Conservation (phyloP, 2,113 vertebrate species). For the Andinoacara biseriatus region DNA sequence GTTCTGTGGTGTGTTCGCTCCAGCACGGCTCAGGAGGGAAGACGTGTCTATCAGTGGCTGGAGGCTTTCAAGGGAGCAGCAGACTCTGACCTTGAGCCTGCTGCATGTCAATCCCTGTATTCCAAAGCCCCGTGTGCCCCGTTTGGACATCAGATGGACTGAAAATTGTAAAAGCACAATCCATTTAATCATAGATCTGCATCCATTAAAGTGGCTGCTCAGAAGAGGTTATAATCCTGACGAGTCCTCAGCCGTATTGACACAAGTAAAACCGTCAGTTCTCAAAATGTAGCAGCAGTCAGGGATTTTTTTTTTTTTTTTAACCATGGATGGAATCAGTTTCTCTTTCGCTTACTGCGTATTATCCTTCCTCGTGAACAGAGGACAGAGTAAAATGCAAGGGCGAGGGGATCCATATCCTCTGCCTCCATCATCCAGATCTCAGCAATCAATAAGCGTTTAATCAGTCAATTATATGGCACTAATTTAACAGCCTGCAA, state of each 20-base stretch:
- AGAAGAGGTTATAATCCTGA: conserved; percentile 10
- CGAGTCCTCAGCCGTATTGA: conserved; percentile 4
- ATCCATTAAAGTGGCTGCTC: not conserved
- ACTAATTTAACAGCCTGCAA: conserved; percentile 80
- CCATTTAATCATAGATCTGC: conserved; percentile 14
- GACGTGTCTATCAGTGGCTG: conserved; percentile 91
- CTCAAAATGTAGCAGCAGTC: conserved; percentile 9
- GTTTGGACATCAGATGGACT: conserved; percentile 44
- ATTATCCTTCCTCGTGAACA: conserved; percentile 30
- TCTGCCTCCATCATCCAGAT: conserved; percentile 68
- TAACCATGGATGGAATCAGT: not conserved
- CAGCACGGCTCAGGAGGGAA: conserved; percentile 92
- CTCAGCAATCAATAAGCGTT: conserved; percentile 81
- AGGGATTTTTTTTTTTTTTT: conserved; percentile 22
- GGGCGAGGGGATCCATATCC: conserved; percentile 69
- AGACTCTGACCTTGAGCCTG: conserved; percentile 83
- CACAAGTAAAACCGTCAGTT: conserved; percentile 28
- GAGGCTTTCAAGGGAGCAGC: conserved; percentile 66
- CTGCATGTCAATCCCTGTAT: conserved; percentile 71
- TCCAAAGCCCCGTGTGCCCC: conserved; percentile 29
- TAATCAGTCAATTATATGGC: conserved; percentile 82
- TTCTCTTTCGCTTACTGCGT: conserved; percentile 20
- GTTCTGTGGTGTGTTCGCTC: conserved; percentile 94
- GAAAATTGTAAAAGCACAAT: conserved; percentile 31
- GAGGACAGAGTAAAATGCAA: conserved; percentile 64